Evolutionary conservation across 2,113 vertebrate genomes (phyloP).

Genomic region (Sisor rabdophorus): DNA sequence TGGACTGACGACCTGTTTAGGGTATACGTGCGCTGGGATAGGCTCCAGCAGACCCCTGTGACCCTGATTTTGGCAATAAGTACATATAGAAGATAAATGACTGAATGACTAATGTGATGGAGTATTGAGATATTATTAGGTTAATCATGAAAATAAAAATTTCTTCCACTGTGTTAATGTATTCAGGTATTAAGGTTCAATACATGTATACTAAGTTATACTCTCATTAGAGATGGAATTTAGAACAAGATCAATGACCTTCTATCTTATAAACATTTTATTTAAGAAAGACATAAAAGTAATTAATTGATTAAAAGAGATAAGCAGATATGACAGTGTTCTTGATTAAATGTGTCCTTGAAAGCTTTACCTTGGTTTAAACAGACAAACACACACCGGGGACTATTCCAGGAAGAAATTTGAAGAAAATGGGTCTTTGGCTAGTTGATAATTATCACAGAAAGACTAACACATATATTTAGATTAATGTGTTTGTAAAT

Average conservation of each 20-base stretch:
- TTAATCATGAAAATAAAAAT: background rate
- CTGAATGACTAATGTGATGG: too few species aligned
- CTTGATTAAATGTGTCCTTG: slow-evolving; percentile 1
- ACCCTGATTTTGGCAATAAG: too few species aligned
- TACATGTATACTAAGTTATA: background rate
- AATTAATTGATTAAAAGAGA: background rate
- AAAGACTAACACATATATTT: background rate
- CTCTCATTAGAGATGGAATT: background rate
- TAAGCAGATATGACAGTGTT: background rate
- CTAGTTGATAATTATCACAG: background rate
- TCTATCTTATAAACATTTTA: background rate
- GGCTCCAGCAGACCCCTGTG: too few species aligned
- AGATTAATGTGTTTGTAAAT: background rate
- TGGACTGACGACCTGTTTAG: too few species aligned
- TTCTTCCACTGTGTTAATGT: background rate
- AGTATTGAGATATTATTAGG: too few species aligned
- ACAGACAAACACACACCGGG: background rate
- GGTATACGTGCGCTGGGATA: too few species aligned
- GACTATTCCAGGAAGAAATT: background rate
- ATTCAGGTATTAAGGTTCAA: background rate
- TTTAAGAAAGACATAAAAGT: background rate
- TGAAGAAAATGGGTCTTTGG: background rate
- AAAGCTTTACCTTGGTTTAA: background rate
- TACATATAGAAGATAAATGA: too few species aligned
- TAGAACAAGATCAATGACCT: background rate